Conservation (phyloP, 2,888 invertebrate genomes). For the Chaitophorus viminalis region DNA sequence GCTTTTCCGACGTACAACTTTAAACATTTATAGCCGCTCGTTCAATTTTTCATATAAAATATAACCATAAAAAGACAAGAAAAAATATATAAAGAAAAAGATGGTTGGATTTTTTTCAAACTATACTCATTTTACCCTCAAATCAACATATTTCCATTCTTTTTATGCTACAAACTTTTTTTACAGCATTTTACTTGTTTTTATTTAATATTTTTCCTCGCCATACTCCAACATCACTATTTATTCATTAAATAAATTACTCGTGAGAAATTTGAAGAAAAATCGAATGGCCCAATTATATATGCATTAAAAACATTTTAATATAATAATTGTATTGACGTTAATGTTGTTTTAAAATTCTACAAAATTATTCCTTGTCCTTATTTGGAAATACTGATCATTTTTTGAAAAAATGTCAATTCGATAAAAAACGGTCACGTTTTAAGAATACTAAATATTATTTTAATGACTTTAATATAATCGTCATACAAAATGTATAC, state of each 20-base stretch:
- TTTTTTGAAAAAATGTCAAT: slow-evolving; percentile 2
- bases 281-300: slow-evolving; percentile 1
- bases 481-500: neutral
- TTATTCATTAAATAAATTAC: slow-evolving; percentile 17
- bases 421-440: slow-evolving; percentile 2
- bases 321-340: slow-evolving; percentile 19
- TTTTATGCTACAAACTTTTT: neutral
- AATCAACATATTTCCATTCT: slow-evolving; percentile 22
- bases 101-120: slow-evolving; percentile 12
- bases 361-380: neutral
- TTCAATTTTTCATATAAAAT: slow-evolving; percentile 37
- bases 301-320: slow-evolving; percentile 41
- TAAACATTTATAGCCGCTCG: slow-evolving; percentile 22
- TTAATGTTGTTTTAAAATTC: slow-evolving; percentile 12
- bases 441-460: slow-evolving; percentile 8
- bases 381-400: slow-evolving; percentile 17
- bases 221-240: neutral
- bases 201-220: neutral
- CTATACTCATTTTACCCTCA: slow-evolving; percentile 24
- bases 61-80: slow-evolving; percentile 2
- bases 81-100: neutral
- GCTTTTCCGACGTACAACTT: neutral
- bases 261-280: neutral
- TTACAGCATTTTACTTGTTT: neutral
- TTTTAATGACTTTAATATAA: slow-evolving; percentile 33